Conservation (phyloP, 2,113 vertebrate species). For the Chlorocebus sabaeus region DNA sequence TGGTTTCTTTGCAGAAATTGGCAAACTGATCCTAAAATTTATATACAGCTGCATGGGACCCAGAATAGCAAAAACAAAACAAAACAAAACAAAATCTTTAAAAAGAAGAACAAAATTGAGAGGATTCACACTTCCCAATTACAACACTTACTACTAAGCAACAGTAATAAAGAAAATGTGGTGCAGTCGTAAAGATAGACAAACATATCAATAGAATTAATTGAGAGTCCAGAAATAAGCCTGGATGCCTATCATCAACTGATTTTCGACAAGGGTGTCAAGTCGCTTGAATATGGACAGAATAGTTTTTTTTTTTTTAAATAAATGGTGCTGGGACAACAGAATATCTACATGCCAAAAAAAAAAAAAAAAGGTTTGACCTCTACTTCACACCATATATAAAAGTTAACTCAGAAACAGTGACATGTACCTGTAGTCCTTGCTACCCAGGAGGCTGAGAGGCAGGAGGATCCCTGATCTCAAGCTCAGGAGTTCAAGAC, state of each 20-base stretch:
- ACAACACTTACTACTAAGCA: not conserved
- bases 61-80: not conserved
- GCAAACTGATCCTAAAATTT: not conserved
- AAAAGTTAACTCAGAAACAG: not conserved
- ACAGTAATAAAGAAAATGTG: not conserved
- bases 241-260: not conserved
- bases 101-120: not conserved
- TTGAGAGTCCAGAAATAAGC: not conserved
- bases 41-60: not conserved
- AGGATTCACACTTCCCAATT: not conserved
- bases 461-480: not conserved
- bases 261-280: not conserved
- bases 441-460: not conserved
- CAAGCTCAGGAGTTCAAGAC: not conserved
- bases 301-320: not conserved
- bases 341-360: not conserved
- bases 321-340: not conserved
- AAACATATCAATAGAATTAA: not conserved
- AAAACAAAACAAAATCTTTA: not conserved
- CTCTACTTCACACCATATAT: not conserved
- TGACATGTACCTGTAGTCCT: not conserved
- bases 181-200: not conserved
- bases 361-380: not conserved
- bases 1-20: not conserved
- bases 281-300: not conserved